Evolutionary conservation across 2,113 vertebrate species (phyloP).

Genomic region (Podarcis raffonei): DNA sequence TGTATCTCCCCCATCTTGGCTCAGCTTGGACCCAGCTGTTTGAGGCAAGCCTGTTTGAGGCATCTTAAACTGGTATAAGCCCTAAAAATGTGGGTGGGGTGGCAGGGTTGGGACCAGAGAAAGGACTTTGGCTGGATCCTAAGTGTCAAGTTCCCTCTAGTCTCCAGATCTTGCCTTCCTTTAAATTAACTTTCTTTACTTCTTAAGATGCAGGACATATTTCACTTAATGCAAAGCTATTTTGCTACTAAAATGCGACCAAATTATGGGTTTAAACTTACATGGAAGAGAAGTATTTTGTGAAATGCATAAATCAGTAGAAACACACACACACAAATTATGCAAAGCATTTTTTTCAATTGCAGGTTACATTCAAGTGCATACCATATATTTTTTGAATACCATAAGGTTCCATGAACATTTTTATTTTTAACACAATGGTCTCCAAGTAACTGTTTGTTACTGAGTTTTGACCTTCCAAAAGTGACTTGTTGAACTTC

Average conservation of each 20-base stretch:
- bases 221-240: background rate
- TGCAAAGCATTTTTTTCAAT: slow-evolving; percentile 13
- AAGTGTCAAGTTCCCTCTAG: background rate
- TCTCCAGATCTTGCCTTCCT: background rate
- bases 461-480: slow-evolving; percentile 35
- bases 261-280: slow-evolving; percentile 25
- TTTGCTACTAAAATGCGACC: slow-evolving; percentile 3
- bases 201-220: background rate
- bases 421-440: slow-evolving; percentile 27
- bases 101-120: no score
- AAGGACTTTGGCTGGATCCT: background rate
- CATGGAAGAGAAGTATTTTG: background rate
- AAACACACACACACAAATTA: slow-evolving; percentile 40
- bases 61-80: no score
- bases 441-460: background rate
- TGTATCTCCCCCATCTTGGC: no score
- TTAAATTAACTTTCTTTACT: background rate
- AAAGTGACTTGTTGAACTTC: slow-evolving; percentile 39
- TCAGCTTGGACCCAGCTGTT: no score
- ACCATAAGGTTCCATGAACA: background rate
- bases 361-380: slow-evolving; percentile 15
- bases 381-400: background rate
- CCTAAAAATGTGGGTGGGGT: no score
- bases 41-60: no score
- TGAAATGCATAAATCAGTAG: slow-evolving; percentile 24